phyloP scores from a whole-genome alignment of 2,113 vertebrate species.

The Hydrolagus affinis region DNA sequence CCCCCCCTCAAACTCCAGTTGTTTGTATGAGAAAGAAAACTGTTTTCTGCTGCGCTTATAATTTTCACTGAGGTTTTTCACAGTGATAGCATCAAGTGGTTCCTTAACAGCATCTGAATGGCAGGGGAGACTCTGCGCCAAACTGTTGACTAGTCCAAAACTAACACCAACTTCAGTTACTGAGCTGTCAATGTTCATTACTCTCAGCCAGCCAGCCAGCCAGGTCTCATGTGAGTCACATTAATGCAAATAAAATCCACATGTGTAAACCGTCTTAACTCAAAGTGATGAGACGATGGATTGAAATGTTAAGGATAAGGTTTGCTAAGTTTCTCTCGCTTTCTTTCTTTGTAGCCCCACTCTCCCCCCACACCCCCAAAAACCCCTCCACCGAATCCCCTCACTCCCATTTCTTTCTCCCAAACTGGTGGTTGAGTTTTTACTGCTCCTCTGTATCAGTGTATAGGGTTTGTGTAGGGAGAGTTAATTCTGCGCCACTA shows the following conservation, averaged over 20 bases:
- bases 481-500: no score
- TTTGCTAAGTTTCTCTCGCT: not conserved
- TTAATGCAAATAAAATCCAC: not conserved
- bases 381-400: not conserved
- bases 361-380: not conserved
- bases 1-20: no score
- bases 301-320: not conserved
- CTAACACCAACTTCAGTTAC: not conserved
- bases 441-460: no score
- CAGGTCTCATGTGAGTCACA: not conserved
- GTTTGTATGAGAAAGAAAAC: no score
- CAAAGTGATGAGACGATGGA: not conserved
- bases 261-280: not conserved
- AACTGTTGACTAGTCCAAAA: constrained; percentile 1
- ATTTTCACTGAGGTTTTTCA: no score
- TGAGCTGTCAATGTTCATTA: not conserved
- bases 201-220: not conserved
- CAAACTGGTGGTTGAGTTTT: no score
- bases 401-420: not conserved
- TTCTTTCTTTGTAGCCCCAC: not conserved
- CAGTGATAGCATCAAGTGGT: not conserved
- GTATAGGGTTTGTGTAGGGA: no score
- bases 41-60: not conserved
- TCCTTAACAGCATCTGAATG: not conserved
- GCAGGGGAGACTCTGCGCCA: no score